A percentile compares a stretch with the other conserved stretches of the same genome.
phyloP scores from a whole-genome alignment of 2,888 invertebrate species.

The Zeuzera pyrina region DNA sequence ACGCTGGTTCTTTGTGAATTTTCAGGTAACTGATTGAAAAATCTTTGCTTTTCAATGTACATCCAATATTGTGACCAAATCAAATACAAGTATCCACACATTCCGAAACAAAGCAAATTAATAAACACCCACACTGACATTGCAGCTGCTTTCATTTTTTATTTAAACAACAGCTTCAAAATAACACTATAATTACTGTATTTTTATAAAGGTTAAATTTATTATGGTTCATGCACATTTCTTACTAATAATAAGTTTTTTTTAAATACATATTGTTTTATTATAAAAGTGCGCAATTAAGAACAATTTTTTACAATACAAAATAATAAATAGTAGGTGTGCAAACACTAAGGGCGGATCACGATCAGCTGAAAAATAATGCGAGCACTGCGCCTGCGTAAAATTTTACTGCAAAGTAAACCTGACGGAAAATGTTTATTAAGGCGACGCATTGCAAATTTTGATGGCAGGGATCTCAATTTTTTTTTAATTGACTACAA shows the following conservation, averaged over 20 bases:
- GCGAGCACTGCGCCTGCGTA: constrained; percentile 5
- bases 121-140: constrained; percentile 82
- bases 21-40: constrained; percentile 44
- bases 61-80: constrained; percentile 83
- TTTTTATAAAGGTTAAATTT: too few relatives aligned
- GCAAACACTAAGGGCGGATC: constrained; percentile 1
- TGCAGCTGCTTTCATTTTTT: constrained; percentile 77
- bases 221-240: too few relatives aligned
- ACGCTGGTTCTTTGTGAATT: constrained; percentile 25
- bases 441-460: too few relatives aligned
- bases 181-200: too few relatives aligned
- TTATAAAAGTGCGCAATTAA: constrained; percentile 3
- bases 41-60: constrained; percentile 70
- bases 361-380: constrained; percentile 3
- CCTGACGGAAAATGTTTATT: too few relatives aligned
- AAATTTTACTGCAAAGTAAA: constrained; percentile 3
- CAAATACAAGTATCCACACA: constrained; percentile 81
- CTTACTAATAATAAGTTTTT: neutral
- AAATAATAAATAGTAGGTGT: neutral
- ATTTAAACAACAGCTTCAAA: too few relatives aligned
- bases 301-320: constrained; percentile 1
- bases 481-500: too few relatives aligned
- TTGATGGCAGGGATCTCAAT: too few relatives aligned
- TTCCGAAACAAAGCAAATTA: constrained; percentile 79
- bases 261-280: neutral